phyloP scores from a whole-genome alignment of 2,797 vertebrate species.

The Borostomias antarcticus region DNA sequence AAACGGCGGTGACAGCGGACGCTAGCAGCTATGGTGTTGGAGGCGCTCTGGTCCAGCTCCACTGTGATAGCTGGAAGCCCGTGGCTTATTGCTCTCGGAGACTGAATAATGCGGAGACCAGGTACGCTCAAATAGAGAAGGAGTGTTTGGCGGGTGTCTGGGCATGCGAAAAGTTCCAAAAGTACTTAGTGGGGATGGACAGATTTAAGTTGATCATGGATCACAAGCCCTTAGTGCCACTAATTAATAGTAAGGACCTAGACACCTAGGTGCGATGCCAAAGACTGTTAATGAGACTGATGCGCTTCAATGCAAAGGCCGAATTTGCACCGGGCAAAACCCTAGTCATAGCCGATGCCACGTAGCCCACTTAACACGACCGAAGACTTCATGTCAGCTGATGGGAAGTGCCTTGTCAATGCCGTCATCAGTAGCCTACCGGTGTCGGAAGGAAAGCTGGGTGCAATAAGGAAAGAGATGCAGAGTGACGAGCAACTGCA shows the following conservation, averaged over 20 bases:
- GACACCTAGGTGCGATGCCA: constrained; percentile 3
- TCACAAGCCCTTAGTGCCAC: neutral
- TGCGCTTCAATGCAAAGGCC: constrained; percentile 1
- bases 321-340: constrained; percentile 13
- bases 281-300: neutral
- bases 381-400: neutral
- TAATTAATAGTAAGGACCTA: constrained; percentile 12
- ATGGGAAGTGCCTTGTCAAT: constrained; percentile 1
- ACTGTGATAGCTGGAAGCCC: constrained; percentile 1
- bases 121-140: constrained; percentile 13
- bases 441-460: neutral
- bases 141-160: constrained; percentile 20
- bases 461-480: neutral
- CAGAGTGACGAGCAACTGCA: neutral
- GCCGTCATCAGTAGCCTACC: neutral
- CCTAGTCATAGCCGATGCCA: constrained; percentile 9
- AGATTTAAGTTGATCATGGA: neutral
- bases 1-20: neutral
- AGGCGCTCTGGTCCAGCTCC: neutral
- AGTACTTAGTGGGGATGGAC: constrained; percentile 3
- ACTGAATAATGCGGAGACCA: constrained; percentile 12
- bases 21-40: constrained; percentile 18
- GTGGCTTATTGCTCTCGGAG: neutral
- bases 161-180: constrained; percentile 11
- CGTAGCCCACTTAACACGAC: neutral